Conservation (phyloP, 2,888 invertebrate genomes). For the Drosophila percnosoma region DNA sequence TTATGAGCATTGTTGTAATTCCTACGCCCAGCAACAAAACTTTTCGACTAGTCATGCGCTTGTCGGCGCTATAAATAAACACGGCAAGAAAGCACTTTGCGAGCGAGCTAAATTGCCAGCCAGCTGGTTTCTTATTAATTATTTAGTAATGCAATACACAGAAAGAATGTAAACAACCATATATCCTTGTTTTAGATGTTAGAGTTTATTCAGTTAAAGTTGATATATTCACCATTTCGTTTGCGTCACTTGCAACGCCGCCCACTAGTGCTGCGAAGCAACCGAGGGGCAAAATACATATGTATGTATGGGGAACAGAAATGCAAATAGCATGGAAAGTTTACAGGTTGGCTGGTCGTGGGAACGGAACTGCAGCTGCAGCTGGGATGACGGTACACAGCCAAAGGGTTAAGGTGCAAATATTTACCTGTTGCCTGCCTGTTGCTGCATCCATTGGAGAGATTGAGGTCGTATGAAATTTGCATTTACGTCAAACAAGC, state of each 20-base stretch:
- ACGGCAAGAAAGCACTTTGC: constrained; percentile 20
- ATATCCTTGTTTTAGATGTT: background rate
- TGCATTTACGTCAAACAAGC: constrained; percentile 20
- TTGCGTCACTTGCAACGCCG: constrained; percentile 9
- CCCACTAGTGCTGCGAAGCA: background rate
- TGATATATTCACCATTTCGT: constrained; percentile 20
- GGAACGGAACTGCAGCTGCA: background rate
- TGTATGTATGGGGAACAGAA: constrained; percentile 29
- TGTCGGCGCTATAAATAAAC: constrained; percentile 44
- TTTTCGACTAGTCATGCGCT: constrained; percentile 45
- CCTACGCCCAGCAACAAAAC: constrained; percentile 11
- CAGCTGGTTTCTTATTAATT: constrained; percentile 8
- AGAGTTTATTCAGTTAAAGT: background rate
- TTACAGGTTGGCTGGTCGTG: constrained; percentile 11
- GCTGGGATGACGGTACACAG: constrained; percentile 13
- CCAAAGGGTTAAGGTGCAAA: constrained; percentile 34
- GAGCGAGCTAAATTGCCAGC: constrained; percentile 3
- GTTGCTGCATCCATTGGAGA: constrained; percentile 14
- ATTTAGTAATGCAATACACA: constrained; percentile 23
- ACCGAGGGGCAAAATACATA: background rate
- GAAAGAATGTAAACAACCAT: background rate
- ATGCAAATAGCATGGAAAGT: constrained; percentile 50
- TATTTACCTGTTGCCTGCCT: constrained; percentile 62
- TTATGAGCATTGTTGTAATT: constrained; percentile 43
- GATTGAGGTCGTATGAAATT: constrained; percentile 16